Evolutionary conservation across 1,140 invertebrate species (phyloP), one percentile per base, ranked within the genome.

Genomic region (Drosophila ananassae): DNA sequence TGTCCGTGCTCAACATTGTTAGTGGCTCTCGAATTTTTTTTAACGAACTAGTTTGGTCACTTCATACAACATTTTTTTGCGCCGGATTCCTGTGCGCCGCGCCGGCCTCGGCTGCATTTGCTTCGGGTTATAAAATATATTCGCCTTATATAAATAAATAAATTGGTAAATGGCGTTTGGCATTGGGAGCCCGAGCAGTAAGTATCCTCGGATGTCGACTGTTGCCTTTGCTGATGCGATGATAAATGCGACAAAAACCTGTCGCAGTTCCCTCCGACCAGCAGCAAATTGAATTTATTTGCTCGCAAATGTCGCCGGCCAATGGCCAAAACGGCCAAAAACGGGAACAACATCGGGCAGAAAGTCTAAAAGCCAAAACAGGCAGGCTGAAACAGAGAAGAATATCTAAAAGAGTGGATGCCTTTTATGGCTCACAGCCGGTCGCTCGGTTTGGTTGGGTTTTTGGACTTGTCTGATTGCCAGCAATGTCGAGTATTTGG

Each of bases 121-220:
- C 83, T 77, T 62, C 62, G 76, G 83, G 83, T 89, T 89, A 89
- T 89, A 89, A 89, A 89, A 89, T 89, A 89, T 89, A 89, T 89
- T 89, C 83, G 83, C 76, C 84, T 89, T 89, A 89, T 89, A 89
- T 89, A 89, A 89, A 89, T 89, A 89, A 89, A 89, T 87, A 87
- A 89, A 89, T 87, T 89, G 83, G 79, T 87, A 87, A 87, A 87
- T 87, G 83, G 82, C 83, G 76, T 87, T 87, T 83, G 32, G 34
- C 78, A 87, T 87, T 89, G 82, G 78, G 51, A 79, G 62, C 75
- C 41, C 44, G 47, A 44, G 4, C 17, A n/a, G 46, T 44, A 7
- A n/a, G 46, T 44, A 7, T 46, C 17, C 51, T 48, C 17, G 9
- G 12, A 25, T 25, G 13, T 21, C 25, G 25, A 13, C 60, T 22